Evolutionary conservation across 2,113 vertebrate species (phyloP), one percentile per base, ranked within the genome.

Genomic region (Leptodactylus fuscus): DNA sequence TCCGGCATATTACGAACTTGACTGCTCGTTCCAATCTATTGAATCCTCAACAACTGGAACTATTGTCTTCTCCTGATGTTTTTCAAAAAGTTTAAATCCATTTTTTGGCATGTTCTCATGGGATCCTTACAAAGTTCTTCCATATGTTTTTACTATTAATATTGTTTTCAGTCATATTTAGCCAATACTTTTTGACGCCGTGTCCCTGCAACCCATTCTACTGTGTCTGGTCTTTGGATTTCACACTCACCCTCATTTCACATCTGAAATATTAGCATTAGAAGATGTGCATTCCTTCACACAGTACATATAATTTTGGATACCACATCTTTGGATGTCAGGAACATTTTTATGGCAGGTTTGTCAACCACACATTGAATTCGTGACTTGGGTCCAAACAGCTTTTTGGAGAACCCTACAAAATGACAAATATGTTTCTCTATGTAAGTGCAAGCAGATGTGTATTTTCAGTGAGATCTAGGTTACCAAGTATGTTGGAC

Each of bases 341-440:
- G 71, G 81, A 84, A 84, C 71, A 76, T 76, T 84, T 82, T 83
- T 76, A 84, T 48, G 36, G 53, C 48, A 65, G 18, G 29, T 75
- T 76, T 62, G 41, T 84, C 24, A 75, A 46, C 55, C 82, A 46
- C 5, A 60, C 10, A 2, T 48, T 65, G 53, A 49, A 65, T 76
- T 27, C 71, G 71, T 84, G 53, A 84, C 71, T 84, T 83, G 70
- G 36, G 20, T 29, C 20, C 36, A 83, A 74, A 74, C 13, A 44
- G 15, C 4, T 24, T 82, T 36, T 76, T 76, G 82, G 82, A 75
- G 36, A 18, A 73, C 55, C 27, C 53, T 76, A 41, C 38, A 76
- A 75, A 84, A 84, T 84, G 82, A 48, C 51, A 84, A 76, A 84
- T 62, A 76, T 48, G 38, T 10, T 84, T 76, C 53, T 60, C 34